phyloP scores from a whole-genome alignment of 2,888 invertebrate species.

The Conops quadrifasciatus region DNA sequence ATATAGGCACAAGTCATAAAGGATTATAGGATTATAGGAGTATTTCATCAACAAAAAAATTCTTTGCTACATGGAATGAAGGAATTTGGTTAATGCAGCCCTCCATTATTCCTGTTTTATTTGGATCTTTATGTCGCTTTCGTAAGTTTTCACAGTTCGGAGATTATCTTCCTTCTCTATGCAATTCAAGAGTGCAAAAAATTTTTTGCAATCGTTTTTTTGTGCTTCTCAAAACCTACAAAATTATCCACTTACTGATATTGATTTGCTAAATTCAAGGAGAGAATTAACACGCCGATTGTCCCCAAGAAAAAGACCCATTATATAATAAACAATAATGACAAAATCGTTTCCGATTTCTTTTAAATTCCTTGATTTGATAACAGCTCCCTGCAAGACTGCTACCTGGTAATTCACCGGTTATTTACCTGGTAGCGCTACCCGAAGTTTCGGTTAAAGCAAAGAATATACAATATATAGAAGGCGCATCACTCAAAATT shows the following conservation, averaged over 20 bases:
- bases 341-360: slow-evolving; percentile 32
- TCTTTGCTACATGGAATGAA: slow-evolving; percentile 30
- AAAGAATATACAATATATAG: too few relatives aligned
- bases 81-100: slow-evolving; percentile 27
- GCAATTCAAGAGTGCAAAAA: too few relatives aligned
- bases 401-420: too few relatives aligned
- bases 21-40: slow-evolving; percentile 23
- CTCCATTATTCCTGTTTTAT: slow-evolving; percentile 22
- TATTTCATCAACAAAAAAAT: slow-evolving; percentile 27
- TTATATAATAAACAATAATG: slow-evolving; percentile 33
- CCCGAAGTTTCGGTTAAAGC: too few relatives aligned
- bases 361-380: slow-evolving; percentile 23
- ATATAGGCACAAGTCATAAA: slow-evolving; percentile 21
- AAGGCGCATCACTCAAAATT: too few relatives aligned
- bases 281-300: slow-evolving; percentile 26
- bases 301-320: slow-evolving; percentile 33
- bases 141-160: slow-evolving; percentile 25
- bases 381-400: too few relatives aligned
- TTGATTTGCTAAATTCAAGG: slow-evolving; percentile 31
- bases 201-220: slow-evolving; percentile 16
- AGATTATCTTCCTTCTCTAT: slow-evolving; percentile 22
- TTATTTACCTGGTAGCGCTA: too few relatives aligned
- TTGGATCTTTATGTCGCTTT: slow-evolving; percentile 14
- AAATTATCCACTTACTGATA: slow-evolving; percentile 23
- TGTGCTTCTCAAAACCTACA: slow-evolving; percentile 31